Conservation (phyloP, 2,888 invertebrate genomes). For the Megamerina dolium region DNA sequence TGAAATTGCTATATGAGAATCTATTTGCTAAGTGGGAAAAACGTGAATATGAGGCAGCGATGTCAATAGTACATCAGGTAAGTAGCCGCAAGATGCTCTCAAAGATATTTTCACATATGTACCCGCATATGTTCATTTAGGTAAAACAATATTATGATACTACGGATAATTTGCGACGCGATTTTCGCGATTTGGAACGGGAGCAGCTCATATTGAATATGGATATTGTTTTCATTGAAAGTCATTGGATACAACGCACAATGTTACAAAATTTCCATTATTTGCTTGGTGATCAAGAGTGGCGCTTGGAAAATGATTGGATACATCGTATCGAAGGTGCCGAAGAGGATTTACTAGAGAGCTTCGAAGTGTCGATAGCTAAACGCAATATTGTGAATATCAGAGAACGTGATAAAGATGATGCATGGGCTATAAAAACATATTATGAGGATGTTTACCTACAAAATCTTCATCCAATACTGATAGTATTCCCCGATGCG, state of each 20-base stretch:
- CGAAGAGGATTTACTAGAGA: conserved; percentile 33
- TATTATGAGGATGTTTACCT: conserved; percentile 42
- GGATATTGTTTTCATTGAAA: conserved; percentile 46
- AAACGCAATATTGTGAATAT: conserved; percentile 38
- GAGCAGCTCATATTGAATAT: conserved; percentile 37
- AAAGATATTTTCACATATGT: not conserved
- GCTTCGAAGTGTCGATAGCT: conserved; percentile 38
- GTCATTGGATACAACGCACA: conserved; percentile 41
- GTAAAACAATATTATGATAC: conserved; percentile 42
- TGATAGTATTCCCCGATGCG: conserved; percentile 39
- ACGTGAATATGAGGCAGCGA: conserved; percentile 39
- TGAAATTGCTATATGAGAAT: conserved; percentile 32
- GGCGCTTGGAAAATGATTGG: conserved; percentile 46
- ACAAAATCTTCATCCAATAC: conserved; percentile 34
- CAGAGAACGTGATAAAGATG: conserved; percentile 40
- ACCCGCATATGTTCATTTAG: not conserved
- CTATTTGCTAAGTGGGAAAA: conserved; percentile 46
- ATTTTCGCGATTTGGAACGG: conserved; percentile 31
- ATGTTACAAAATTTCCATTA: conserved; percentile 49
- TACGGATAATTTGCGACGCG: conserved; percentile 36
- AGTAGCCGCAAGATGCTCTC: not conserved
- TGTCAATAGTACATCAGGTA: conserved; percentile 37
- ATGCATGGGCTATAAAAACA: conserved; percentile 44
- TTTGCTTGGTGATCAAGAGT: conserved; percentile 42
- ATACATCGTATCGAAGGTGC: conserved; percentile 32